Evolutionary conservation across 1,140 invertebrate genomes (phyloP), one percentile per base, ranked within the genome.

Genomic region (Drosophila tropicalis): DNA sequence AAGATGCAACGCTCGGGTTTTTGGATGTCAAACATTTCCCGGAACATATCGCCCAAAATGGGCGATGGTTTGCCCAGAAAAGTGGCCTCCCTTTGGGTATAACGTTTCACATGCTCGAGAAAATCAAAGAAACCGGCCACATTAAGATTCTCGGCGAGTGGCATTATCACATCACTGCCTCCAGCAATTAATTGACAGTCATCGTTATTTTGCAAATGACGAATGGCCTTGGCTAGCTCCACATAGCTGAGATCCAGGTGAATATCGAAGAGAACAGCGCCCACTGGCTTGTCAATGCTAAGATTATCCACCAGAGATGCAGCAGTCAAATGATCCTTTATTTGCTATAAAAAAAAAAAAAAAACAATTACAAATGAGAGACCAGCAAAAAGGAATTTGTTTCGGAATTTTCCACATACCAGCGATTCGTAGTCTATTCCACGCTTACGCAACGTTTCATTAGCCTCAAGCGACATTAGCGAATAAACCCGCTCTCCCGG

Each of bases 1-100:
- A 95, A 94, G 2, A 95, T 87, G 32, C 94, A 94, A 69, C 93
- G 92, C 57, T 91, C 85, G 1, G 94, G 92, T 62, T 94, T 82
- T 0, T 78, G 85, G 5, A 94, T 91, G 0, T 93, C 90, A 25
- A 92, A 94, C 36, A 92, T 91, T 7, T 92, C 68, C 5, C 90
- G 60, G 3, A 93, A 66, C 67, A 91, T 92, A n/a, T 92, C 67
- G 15, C 93, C 93, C 4, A 94, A 87, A 17, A 85, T 47, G 58
- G 92, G 77, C 4, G 94, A 93, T 0, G 94, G 94, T 65, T 95
- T 95, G 0, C 93, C 94, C 40, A 94, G 81, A 4, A 78, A 67
- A 0, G 93, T 91, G 0, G 94, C 93, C 9, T 92, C 67, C 13
- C 92, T 92, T 44, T 93, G 91, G 4, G 87, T 87, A 39, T 93